Percentiles rank a stretch among this genome's conserved stretches.
Evolutionary conservation across 1,140 invertebrate genomes (phyloP).

Genomic region (Cardiocondyla obscurior): DNA sequence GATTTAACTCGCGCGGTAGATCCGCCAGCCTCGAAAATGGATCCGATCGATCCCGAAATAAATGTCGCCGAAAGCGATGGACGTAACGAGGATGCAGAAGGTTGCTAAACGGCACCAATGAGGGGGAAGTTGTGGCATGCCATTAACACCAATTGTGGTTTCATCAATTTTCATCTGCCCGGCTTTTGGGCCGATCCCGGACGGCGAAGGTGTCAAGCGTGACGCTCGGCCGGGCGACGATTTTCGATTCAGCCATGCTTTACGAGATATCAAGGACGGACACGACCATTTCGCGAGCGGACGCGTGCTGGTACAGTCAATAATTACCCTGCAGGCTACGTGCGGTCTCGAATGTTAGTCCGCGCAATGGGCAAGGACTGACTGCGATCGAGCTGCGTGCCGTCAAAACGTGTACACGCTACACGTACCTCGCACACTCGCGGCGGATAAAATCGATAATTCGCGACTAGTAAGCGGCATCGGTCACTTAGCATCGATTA

Average conservation of each 20-base stretch:
- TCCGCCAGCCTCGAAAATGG: constrained; percentile 28
- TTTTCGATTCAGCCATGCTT: constrained; percentile 17
- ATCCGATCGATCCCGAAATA: constrained; percentile 50
- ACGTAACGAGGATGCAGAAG: constrained; percentile 68
- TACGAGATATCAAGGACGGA: constrained; percentile 24
- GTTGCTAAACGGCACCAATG: constrained; percentile 39
- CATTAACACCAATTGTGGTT: constrained; percentile 73
- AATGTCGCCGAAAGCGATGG: constrained; percentile 12
- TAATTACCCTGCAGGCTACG: constrained; percentile 19
- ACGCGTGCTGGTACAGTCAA: constrained; percentile 9
- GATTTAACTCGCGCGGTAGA: background rate
- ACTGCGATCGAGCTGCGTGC: background rate
- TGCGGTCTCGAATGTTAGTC: background rate
- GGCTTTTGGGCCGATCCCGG: constrained; percentile 49
- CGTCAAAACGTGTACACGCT: background rate
- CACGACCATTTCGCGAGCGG: constrained; percentile 31
- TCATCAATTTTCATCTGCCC: constrained; percentile 73
- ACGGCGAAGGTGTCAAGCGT: constrained; percentile 59
- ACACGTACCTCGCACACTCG: background rate
- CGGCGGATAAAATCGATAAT: background rate
- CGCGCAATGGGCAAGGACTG: background rate
- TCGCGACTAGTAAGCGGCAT: background rate
- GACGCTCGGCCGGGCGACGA: constrained; percentile 25
- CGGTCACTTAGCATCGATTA: background rate
- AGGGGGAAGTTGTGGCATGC: constrained; percentile 50